These are phyloP conservation scores for Anthopleura xanthogrammica DNA, from an alignment of 92 coral and sea anemone genomes.

Conservation along the genomic window DNA sequence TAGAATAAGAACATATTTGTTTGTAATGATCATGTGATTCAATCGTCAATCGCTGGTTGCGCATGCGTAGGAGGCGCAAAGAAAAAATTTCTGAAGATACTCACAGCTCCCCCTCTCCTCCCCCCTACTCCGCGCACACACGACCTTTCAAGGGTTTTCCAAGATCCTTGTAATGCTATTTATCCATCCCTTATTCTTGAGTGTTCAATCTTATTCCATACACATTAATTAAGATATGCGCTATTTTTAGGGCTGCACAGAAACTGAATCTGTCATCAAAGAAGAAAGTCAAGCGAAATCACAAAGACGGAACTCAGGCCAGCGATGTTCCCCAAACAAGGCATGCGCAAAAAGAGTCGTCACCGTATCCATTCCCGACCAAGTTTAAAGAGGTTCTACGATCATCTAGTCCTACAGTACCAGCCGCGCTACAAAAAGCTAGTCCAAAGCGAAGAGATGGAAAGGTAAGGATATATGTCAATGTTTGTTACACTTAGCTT, in stretches of 20 bases:
- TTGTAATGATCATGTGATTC: too few relatives aligned
- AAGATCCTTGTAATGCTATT: too few relatives aligned
- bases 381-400: slow-evolving; percentile 85
- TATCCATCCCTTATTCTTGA: too few relatives aligned
- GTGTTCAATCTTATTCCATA: neutral
- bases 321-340: slow-evolving; percentile 47
- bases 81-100: too few relatives aligned
- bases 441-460: slow-evolving; percentile 90
- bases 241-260: slow-evolving; percentile 81
- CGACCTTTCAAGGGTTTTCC: too few relatives aligned
- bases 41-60: too few relatives aligned
- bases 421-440: slow-evolving; percentile 87
- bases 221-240: neutral
- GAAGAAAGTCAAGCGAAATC: slow-evolving; percentile 80
- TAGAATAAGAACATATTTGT: too few relatives aligned
- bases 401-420: slow-evolving; percentile 80
- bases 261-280: slow-evolving; percentile 78
- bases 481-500: neutral
- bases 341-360: slow-evolving; percentile 55
- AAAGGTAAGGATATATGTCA: slow-evolving; percentile 52
- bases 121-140: too few relatives aligned
- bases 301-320: slow-evolving; percentile 36
- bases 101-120: too few relatives aligned
- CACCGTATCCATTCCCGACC: slow-evolving; percentile 93
- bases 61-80: too few relatives aligned